phyloP scores from a whole-genome alignment of 2,113 vertebrate genomes.

The Pristiophorus japonicus region DNA sequence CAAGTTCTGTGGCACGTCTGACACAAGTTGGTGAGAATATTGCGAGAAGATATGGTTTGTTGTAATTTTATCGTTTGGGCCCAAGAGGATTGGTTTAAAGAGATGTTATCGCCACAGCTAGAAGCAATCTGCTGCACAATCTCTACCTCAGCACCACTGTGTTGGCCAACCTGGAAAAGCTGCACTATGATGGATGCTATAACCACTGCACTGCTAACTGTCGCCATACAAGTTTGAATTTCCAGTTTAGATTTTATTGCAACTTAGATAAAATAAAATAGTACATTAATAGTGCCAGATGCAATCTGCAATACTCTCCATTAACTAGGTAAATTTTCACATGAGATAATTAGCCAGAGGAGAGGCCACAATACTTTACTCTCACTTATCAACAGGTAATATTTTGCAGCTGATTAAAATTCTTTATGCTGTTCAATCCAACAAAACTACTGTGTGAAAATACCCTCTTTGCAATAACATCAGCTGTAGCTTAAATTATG shows the following conservation, averaged over 20 bases:
- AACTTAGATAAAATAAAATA: neutral
- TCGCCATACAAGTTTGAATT: neutral
- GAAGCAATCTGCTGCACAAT: neutral
- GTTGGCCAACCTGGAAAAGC: neutral
- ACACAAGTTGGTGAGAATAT: neutral
- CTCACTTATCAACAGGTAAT: neutral
- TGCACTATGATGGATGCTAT: neutral
- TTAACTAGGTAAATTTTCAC: neutral
- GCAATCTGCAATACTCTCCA: neutral
- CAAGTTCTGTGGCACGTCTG: neutral
- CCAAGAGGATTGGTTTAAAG: neutral
- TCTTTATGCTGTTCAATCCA: neutral
- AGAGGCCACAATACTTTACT: neutral
- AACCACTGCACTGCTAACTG: neutral
- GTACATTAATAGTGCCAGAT: neutral
- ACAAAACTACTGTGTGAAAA: neutral
- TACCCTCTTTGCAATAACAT: neutral
- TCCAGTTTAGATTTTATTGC: slow-evolving; percentile 5
- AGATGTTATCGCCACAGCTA: neutral
- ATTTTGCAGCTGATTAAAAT: slow-evolving; percentile 8
- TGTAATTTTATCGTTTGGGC: neutral
- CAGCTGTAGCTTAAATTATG: slow-evolving; percentile 22
- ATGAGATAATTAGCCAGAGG: neutral
- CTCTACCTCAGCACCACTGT: neutral
- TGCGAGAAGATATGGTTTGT: neutral